Base-by-base conservation (phyloP, 1,140 invertebrate species). In the Xylocopa sonorina region DNA sequence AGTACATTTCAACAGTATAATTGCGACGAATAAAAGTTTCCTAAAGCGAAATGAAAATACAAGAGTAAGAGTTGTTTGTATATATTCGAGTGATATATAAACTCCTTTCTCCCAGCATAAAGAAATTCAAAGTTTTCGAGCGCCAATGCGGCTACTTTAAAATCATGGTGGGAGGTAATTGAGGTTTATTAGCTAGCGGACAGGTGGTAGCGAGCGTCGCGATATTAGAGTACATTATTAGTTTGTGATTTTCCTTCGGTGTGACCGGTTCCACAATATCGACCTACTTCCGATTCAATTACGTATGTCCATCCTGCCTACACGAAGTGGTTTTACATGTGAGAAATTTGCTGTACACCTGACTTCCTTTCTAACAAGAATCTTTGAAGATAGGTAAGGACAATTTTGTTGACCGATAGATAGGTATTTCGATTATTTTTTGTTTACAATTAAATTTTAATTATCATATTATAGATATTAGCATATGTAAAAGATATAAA, bases 161-260 rank as follows among this genome's bases (percentile, higher is more conserved):
- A 63, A 73, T 53, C 29, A 58, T 84, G 73, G 79, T 82, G 86
- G 87, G 74, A 69, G 86, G 74, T 81, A 57, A 84, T 83, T 74
- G 80, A 81, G 79, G 78, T 81, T 88, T 88, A 88, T 86, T 88
- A 83, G 73, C 51, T 75, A 62, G 64, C 57, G 75, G 78, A 81
- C 84, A 88, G 87, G 83, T 85, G 81, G 80, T 80, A 84, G 81
- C 58, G 63, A 80, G 60, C 74, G 67, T 86, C 79, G 73, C 68
- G 73, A 81, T 66, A 77, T 84, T 87, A 87, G 67, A 69, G 77
- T 79, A 80, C 81, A 74, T 83, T 87, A 87, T 88, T 88, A 88
- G 87, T 88, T 84, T 72, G 67, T 74, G 78, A 77, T 82, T 71
- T 78, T 78, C 62, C 66, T 80, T 58, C 68, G 74, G 53, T 73